Evolutionary conservation across 2,888 invertebrate species (phyloP), one percentile per base, ranked within the genome.

Genomic region (Drosophila mettleri): DNA sequence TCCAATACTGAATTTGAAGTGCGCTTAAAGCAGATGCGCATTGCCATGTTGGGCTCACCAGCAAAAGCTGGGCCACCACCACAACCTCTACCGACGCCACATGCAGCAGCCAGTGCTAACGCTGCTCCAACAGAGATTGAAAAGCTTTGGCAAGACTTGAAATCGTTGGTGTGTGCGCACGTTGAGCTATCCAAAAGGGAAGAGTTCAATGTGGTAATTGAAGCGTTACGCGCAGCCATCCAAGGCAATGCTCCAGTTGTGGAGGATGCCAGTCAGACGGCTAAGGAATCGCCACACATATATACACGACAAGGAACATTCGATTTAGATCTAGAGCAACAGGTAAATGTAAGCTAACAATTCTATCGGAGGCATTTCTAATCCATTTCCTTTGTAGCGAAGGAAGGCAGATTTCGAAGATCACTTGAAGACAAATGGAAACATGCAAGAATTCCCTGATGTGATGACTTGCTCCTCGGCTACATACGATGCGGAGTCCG

Each of bases 231-330:
- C 10, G 55, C 29, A 5, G 63, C 55, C 10, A 34, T 64, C 7
- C 27, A 48, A 0, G 8, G 10, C 45, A 22, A 6, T 18, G 2
- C 7, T 38, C 18, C 52, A 24, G 12, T 48, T 27, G 24, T 8
- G 14, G 43, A 38, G 8, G 22, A 14, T 33, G 20, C 14, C 7
- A 33, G 7, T 6, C 24, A 38, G 34, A 1, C n/a, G 1, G 12
- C 27, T 0, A 39, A 38, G 5, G 53, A 53, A 2, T 36, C 68
- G 10, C 62, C 70, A 2, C 69, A 58, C 7, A 18, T 45, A 1
- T 84, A 81, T 43, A 81, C 62, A 9, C 74, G 83, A 2, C 77
- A 83, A 48, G 86, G 55, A 12, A 83, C 83, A 24, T 83, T 83
- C 24, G 86, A 83, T 27, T 46, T 86, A 5, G 83, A 83, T 43